Conservation (phyloP, 1,140 invertebrate species). For the Drosophila athabasca region DNA sequence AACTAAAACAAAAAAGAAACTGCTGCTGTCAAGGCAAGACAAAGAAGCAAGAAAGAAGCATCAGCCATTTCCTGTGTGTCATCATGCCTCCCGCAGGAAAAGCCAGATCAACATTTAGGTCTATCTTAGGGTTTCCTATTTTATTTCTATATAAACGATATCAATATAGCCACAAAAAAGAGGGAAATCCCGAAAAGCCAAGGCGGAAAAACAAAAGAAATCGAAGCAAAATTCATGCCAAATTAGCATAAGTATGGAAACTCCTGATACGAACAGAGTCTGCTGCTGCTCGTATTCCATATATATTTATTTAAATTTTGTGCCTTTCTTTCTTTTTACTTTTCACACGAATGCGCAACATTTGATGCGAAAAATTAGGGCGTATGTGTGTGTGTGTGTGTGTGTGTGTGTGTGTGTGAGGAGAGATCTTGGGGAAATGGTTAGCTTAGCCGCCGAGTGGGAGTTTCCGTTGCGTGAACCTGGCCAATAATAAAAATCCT, state of each 20-base stretch:
- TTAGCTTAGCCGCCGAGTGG: conserved; percentile 2
- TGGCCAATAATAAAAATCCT: conserved; percentile 35
- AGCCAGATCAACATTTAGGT: no score
- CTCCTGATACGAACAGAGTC: background rate
- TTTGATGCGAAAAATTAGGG: conserved; percentile 69
- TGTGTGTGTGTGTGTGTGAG: conserved; percentile 40
- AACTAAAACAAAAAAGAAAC: conserved; percentile 19
- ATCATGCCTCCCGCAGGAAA: background rate
- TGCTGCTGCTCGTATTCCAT: background rate
- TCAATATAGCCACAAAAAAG: conserved; percentile 42
- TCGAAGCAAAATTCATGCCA: conserved; percentile 64
- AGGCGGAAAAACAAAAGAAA: conserved; percentile 38
- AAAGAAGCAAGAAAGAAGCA: conserved; percentile 22
- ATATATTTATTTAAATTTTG: conserved; percentile 47
- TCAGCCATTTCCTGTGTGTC: conserved; percentile 57
- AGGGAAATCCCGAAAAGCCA: conserved; percentile 23
- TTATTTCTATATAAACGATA: conserved; percentile 40
- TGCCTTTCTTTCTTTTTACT: conserved; percentile 32
- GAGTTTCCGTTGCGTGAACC: conserved; percentile 25
- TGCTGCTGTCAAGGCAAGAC: background rate
- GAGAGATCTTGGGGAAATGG: conserved; percentile 20
- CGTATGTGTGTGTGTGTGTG: conserved; percentile 42
- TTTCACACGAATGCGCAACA: conserved; percentile 66
- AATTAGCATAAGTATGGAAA: conserved; percentile 67
- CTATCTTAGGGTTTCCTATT: conserved; percentile 2